These are phyloP conservation scores for Oreohelix idahoensis DNA, from an alignment of 1,140 invertebrate species.

Conservation along the genomic window DNA sequence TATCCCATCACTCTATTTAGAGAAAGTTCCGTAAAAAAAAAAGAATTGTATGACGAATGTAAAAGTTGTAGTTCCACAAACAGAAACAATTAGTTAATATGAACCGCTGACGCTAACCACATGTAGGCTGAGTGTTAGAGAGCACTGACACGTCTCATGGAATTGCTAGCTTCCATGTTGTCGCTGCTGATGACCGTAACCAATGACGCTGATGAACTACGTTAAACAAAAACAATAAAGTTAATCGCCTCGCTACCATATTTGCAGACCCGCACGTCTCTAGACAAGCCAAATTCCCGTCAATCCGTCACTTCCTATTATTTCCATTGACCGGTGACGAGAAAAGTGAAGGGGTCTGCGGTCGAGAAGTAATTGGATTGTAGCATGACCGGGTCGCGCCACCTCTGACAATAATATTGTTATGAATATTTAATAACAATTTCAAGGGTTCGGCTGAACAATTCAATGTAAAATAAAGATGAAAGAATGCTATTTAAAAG, in stretches of 20 bases:
- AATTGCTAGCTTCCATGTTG: not conserved
- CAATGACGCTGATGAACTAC: not conserved
- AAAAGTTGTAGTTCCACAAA: too few relatives aligned
- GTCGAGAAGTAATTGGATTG: not conserved
- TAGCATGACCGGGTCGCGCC: not conserved
- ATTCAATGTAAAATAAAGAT: not conserved
- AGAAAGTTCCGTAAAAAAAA: too few relatives aligned
- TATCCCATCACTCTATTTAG: too few relatives aligned
- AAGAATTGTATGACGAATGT: too few relatives aligned
- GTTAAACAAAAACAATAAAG: not conserved
- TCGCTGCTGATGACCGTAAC: not conserved
- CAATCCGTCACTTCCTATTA: not conserved
- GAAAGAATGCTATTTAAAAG: too few relatives aligned
- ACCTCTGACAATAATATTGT: not conserved
- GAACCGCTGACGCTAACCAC: too few relatives aligned
- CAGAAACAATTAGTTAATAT: too few relatives aligned
- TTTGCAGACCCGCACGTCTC: not conserved
- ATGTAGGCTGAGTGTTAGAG: too few relatives aligned
- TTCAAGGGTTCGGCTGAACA: not conserved
- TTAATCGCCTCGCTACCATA: not conserved
- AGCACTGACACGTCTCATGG: not conserved
- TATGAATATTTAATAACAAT: too few relatives aligned
- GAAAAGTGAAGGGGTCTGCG: not conserved
- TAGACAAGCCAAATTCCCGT: not conserved
- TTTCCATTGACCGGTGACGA: not conserved